Evolutionary conservation across 2,888 invertebrate species (phyloP).

Genomic region (Sipha maydis): DNA sequence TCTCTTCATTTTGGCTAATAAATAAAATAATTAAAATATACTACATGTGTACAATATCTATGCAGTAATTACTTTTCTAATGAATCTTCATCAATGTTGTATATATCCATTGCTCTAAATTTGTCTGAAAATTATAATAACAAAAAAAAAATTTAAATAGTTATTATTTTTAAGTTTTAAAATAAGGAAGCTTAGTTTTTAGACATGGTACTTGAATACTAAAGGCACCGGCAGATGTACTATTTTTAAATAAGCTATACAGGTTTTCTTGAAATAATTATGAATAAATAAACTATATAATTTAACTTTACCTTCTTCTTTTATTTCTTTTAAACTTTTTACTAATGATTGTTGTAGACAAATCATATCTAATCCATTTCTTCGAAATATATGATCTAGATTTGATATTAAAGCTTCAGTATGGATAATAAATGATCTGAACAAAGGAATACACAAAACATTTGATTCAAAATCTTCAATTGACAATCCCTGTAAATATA

Average conservation of each 20-base stretch:
- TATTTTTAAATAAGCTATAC: too few species aligned
- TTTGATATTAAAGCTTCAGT: background rate
- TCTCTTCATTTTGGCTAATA: conserved; percentile 8
- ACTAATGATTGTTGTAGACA: background rate
- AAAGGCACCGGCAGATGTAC: background rate
- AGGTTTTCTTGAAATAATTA: too few species aligned
- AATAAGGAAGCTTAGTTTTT: background rate
- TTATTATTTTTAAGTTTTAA: background rate
- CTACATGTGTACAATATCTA: background rate
- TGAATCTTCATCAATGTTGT: conserved; percentile 19
- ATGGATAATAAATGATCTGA: background rate
- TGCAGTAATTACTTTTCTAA: conserved; percentile 10
- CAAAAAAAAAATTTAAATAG: background rate
- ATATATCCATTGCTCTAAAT: conserved; percentile 38
- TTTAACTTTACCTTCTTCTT: background rate
- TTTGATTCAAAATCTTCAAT: background rate
- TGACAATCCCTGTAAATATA: conserved; percentile 15
- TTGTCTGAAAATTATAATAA: conserved; percentile 10
- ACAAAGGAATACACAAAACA: background rate
- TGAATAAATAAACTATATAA: too few species aligned
- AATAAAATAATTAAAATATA: background rate
- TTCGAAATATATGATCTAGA: background rate
- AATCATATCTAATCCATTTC: background rate
- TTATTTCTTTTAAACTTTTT: too few species aligned
- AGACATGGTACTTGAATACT: background rate